These are phyloP conservation scores for Acropora tenuis DNA, from an alignment of 64 coral and sea anemone genomes.

Conservation along the genomic window DNA sequence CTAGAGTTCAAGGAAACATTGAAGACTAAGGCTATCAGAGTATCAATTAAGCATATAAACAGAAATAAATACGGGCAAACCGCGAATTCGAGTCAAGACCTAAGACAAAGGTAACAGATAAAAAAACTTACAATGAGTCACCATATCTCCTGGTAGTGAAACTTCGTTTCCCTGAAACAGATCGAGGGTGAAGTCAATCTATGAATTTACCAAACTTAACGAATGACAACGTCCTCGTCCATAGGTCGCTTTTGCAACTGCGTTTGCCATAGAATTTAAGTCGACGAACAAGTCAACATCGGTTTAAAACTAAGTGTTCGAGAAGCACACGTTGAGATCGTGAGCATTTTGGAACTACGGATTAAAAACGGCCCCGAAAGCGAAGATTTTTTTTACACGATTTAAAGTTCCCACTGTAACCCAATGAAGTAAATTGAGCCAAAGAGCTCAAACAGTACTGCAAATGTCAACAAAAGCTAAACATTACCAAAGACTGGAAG, in stretches of 20 bases:
- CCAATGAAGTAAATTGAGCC: slow-evolving; percentile 23
- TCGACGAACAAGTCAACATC: neutral
- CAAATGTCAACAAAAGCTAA: slow-evolving; percentile 60
- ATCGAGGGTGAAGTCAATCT: neutral
- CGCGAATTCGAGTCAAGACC: neutral
- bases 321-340: neutral
- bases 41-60: slow-evolving; percentile 35
- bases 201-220: neutral
- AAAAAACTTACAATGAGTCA: slow-evolving; percentile 94
- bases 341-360: slow-evolving; percentile 13
- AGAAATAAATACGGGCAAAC: slow-evolving; percentile 50
- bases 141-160: slow-evolving; percentile 94
- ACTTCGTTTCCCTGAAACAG: slow-evolving; percentile 93
- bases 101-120: slow-evolving; percentile 30
- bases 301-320: slow-evolving; percentile 1
- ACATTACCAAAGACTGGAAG: neutral
- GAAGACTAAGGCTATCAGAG: slow-evolving; percentile 45
- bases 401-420: neutral
- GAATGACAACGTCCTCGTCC: neutral
- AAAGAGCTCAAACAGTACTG: neutral
- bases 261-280: neutral
- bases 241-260: neutral
- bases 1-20: slow-evolving; percentile 73
- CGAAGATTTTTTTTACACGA: neutral
- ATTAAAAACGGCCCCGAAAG: neutral